A percentile compares a stretch with the other conserved stretches of the same genome.
Conservation (phyloP, 2,888 invertebrate genomes). For the Hemithea aestivaria region DNA sequence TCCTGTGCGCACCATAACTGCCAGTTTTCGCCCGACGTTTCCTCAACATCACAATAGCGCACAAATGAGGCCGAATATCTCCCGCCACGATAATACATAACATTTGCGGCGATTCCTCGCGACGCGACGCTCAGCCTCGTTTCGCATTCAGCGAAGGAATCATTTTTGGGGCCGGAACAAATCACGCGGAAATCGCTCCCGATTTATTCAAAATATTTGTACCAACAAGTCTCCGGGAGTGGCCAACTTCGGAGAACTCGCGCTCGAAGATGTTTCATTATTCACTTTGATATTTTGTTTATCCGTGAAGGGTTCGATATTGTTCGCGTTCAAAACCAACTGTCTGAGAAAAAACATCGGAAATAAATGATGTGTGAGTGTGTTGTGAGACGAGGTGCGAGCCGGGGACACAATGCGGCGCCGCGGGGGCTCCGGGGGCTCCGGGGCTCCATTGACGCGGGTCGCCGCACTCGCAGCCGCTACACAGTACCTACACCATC, state of each 20-base stretch:
- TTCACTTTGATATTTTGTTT: slow-evolving; percentile 32
- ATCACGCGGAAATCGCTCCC: slow-evolving; percentile 49
- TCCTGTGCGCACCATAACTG: too few species aligned
- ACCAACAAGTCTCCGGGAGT: slow-evolving; percentile 33
- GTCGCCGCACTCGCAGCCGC: slow-evolving; percentile 19
- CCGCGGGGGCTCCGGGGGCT: slow-evolving; percentile 64
- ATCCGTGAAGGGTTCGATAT: slow-evolving; percentile 32
- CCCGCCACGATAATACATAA: slow-evolving; percentile 10
- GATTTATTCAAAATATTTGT: slow-evolving; percentile 59
- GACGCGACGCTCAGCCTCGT: slow-evolving; percentile 25
- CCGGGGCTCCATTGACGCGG: slow-evolving; percentile 59
- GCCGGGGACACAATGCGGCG: slow-evolving; percentile 49
- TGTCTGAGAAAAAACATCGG: slow-evolving; percentile 51
- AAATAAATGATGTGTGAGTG: slow-evolving; percentile 58
- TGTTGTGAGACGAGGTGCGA: slow-evolving; percentile 38
- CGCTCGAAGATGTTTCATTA: slow-evolving; percentile 36
- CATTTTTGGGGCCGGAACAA: slow-evolving; percentile 41
- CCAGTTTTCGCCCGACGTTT: too few species aligned
- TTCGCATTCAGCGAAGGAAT: slow-evolving; percentile 55
- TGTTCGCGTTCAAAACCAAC: slow-evolving; percentile 45
- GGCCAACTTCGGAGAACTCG: not conserved
- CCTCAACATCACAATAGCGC: slow-evolving; percentile 10
- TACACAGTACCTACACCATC: slow-evolving; percentile 57
- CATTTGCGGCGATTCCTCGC: slow-evolving; percentile 7
- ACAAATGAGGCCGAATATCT: slow-evolving; percentile 7